Conservation (phyloP, 2,113 vertebrate species). For the Zosterops pallidus region DNA sequence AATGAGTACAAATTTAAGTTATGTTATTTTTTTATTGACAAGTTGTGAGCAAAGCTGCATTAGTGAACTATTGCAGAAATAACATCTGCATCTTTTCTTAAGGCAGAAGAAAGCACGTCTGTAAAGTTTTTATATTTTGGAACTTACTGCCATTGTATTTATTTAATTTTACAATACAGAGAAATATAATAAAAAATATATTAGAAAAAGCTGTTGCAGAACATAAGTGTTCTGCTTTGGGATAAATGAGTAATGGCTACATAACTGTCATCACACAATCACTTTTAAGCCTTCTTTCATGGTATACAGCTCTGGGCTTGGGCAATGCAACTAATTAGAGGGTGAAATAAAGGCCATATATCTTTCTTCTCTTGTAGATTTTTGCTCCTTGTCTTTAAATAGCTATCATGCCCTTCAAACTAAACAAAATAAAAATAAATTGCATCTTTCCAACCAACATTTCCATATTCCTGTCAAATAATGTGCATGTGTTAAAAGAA, state of each 20-base stretch:
- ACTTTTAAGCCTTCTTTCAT: conserved; percentile 31
- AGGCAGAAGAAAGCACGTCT: neutral
- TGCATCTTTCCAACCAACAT: neutral
- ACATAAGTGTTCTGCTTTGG: neutral
- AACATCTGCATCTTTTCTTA: neutral
- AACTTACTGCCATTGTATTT: neutral
- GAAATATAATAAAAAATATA: neutral
- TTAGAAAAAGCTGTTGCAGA: conserved; percentile 35
- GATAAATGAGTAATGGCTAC: conserved; percentile 35
- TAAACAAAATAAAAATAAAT: neutral
- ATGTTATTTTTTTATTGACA: neutral
- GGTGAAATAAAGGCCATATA: conserved; percentile 41
- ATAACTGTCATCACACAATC: conserved; percentile 46
- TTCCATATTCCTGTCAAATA: neutral
- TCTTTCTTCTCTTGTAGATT: conserved; percentile 28
- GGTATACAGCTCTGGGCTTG: neutral
- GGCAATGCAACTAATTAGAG: conserved; percentile 18
- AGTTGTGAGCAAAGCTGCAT: neutral
- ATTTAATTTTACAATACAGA: neutral
- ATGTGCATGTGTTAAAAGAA: neutral
- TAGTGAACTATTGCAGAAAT: neutral
- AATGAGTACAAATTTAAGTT: neutral
- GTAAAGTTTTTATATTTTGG: neutral
- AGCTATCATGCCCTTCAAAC: neutral
- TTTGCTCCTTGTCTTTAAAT: conserved; percentile 1